Evolutionary conservation across 2,113 vertebrate genomes (phyloP).

Genomic region (Tychaedon coryphoeus): DNA sequence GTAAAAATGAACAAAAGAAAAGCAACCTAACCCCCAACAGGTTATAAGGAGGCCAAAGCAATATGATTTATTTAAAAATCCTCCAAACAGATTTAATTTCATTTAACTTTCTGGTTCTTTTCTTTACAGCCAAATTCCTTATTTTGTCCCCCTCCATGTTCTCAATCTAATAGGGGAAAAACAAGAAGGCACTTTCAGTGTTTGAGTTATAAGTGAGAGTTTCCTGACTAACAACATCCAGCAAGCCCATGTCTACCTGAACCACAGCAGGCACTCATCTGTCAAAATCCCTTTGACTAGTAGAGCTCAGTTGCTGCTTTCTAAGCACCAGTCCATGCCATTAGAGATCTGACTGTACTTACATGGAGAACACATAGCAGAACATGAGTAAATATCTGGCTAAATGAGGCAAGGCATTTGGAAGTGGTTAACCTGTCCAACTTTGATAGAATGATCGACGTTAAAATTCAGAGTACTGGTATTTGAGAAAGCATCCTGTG

Average conservation of each 20-base stretch:
- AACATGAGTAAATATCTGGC: neutral
- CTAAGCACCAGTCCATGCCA: neutral
- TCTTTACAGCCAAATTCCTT: neutral
- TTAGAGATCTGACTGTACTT: neutral
- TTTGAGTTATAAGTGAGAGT: neutral
- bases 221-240: neutral
- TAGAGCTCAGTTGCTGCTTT: neutral
- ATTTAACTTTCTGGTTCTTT: neutral
- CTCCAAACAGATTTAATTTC: neutral
- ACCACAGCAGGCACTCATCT: neutral
- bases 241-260: fast-evolving
- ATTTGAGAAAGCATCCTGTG: neutral
- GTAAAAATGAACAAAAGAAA: too few species aligned
- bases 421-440: neutral
- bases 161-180: neutral
- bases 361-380: neutral
- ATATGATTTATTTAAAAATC: neutral
- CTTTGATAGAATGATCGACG: neutral
- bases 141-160: fast-evolving
- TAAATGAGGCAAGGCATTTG: neutral
- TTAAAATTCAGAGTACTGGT: neutral
- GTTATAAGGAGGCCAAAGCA: neutral
- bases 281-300: neutral
- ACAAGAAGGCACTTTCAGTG: fast-evolving
- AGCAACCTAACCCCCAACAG: too few species aligned